Conservation (phyloP, 2,797 vertebrate genomes). For the Anisognathus igniventris region DNA sequence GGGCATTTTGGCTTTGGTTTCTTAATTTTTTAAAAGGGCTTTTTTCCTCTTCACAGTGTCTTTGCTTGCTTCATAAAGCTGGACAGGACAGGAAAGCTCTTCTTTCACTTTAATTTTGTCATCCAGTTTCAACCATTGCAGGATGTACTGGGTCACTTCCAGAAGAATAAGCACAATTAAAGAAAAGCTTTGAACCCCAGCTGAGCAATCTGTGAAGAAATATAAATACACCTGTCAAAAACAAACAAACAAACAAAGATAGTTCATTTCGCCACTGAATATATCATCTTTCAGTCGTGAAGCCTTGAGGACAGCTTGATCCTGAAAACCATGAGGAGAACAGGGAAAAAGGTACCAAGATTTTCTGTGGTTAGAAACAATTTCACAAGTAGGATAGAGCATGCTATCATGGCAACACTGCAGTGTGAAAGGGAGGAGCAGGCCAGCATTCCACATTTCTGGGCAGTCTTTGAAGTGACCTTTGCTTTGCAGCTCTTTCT, state of each 20-base stretch:
- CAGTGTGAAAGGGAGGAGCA: not conserved
- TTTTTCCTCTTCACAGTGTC: not conserved
- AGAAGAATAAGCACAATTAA: not conserved
- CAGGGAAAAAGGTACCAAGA: not conserved
- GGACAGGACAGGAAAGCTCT: not conserved
- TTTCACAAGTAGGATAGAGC: not conserved
- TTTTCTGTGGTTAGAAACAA: not conserved
- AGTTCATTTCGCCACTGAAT: not conserved
- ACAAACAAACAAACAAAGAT: not conserved
- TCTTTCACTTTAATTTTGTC: not conserved
- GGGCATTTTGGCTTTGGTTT: not conserved
- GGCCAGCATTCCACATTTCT: not conserved
- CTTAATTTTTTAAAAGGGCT: not conserved
- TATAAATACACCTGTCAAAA: not conserved
- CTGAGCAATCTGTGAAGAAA: not conserved
- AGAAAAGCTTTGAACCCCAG: not conserved
- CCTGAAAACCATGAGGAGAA: not conserved
- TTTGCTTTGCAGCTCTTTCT: slow-evolving; percentile 35
- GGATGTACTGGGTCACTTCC: not conserved
- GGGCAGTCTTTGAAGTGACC: slow-evolving; percentile 6
- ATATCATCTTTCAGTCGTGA: not conserved
- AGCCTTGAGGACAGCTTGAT: not conserved
- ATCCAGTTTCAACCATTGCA: not conserved
- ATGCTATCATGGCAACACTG: not conserved
- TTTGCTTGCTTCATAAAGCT: not conserved